A percentile compares a stretch with the other conserved stretches of the same genome.
Conservation (phyloP, 1,140 invertebrate species). For the Leptinotarsa defecta region DNA sequence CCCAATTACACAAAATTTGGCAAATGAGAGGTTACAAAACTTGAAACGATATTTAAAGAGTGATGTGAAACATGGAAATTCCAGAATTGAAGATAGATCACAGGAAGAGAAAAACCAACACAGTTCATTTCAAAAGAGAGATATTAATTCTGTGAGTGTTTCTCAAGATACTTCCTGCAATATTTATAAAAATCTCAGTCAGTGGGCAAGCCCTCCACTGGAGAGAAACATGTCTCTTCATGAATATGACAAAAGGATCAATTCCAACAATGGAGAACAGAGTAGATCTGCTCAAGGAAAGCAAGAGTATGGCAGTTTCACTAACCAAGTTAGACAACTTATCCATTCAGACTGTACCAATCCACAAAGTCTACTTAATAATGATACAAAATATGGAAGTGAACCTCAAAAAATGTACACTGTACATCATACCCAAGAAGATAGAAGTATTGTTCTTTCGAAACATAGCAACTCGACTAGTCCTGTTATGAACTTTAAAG, state of each 20-base stretch:
- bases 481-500: background rate
- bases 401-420: background rate
- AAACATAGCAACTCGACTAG: background rate
- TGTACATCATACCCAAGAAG: background rate
- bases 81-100: background rate
- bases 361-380: too few species aligned
- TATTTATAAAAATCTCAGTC: background rate
- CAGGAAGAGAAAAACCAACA: background rate
- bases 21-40: constrained; percentile 10
- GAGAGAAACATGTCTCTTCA: background rate
- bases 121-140: background rate
- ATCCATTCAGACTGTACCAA: too few species aligned
- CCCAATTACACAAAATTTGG: constrained; percentile 7
- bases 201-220: background rate
- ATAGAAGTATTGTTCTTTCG: background rate
- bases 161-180: background rate
- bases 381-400: too few species aligned
- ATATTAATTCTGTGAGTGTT: background rate
- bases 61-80: background rate
- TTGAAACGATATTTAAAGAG: background rate
- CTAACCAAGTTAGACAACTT: too few species aligned
- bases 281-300: too few species aligned
- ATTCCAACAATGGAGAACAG: too few species aligned
- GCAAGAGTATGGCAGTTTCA: too few species aligned
- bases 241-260: too few species aligned